Evolutionary conservation across 1,140 invertebrate species (phyloP), one percentile per base, ranked within the genome.

Genomic region (Epicauta chinensis): DNA sequence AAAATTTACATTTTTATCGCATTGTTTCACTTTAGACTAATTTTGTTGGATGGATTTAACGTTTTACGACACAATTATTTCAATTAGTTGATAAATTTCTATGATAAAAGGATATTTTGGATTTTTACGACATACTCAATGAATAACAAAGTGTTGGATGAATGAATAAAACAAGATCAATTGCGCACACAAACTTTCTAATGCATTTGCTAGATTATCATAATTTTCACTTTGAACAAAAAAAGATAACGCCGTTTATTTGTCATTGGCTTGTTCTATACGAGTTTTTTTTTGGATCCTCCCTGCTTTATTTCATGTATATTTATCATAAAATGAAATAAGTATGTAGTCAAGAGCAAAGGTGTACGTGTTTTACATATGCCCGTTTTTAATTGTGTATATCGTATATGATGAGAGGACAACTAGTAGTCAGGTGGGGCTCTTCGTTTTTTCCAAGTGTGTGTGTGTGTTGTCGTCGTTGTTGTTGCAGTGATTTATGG

Each of bases 361-460:
- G 49, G 58, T 59, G 23, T 23, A 62, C 60, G 60, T 62, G 60
- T 60, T 60, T 57, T 53, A 62, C 60, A 59, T 62, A 62, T 56
- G 58, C 49, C 56, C 52, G 40, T 34, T 60, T 55, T 62, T 62
- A 62, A 62, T 62, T 62, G 55, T 56, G 31, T n/a, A n/a, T 23
- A 23, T 23, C 46, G 37, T 50, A 49, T 45, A 53, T 61, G 53
- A 61, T 58, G 53, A 58, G 53, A 30, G 23, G 23, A 23, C 23
- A 37, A 43, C 48, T 45, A 23, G 52, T 45, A 58, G 53, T 55
- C 45, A 39, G 31, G 48, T 45, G 37, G 47, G 53, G 51, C 53
- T 47, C 55, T 57, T 55, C 46, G 35, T 31, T 54, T 23, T 23
- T 23, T 23, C 7, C 23, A n/a, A n/a, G n/a, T n/a, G n/a, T n/a